phyloP scores from a whole-genome alignment of 2,888 invertebrate species.

The Calliphora vomitoria region DNA sequence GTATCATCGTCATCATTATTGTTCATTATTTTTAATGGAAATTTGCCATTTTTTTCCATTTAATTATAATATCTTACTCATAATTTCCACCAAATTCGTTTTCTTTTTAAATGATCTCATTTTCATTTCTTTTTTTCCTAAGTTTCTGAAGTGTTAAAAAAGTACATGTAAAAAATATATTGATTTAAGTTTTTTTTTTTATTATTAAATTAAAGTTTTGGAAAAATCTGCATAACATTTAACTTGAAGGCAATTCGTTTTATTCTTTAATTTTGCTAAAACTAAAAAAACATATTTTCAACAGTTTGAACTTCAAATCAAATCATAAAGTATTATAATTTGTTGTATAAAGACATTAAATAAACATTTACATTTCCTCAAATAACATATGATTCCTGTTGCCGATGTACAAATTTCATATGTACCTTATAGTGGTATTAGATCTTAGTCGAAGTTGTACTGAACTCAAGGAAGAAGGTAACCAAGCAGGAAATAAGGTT shows the following conservation, averaged over 20 bases:
- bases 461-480: slow-evolving; percentile 26
- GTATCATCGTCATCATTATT: slow-evolving; percentile 67
- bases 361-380: slow-evolving; percentile 54
- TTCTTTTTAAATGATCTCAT: slow-evolving; percentile 32
- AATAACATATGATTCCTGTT: slow-evolving; percentile 15
- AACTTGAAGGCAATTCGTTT: background rate
- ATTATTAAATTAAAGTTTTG: slow-evolving; percentile 5
- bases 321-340: slow-evolving; percentile 57
- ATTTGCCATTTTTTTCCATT: slow-evolving; percentile 59
- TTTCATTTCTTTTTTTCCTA: background rate
- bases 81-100: slow-evolving; percentile 58
- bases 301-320: slow-evolving; percentile 28
- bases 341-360: slow-evolving; percentile 60
- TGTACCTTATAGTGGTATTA: background rate
- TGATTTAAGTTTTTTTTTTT: background rate
- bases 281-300: background rate
- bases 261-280: background rate
- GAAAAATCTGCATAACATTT: background rate
- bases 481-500: slow-evolving; percentile 66
- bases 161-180: background rate
- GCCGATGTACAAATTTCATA: background rate
- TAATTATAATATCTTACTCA: slow-evolving; percentile 68
- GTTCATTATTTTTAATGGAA: slow-evolving; percentile 70
- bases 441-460: slow-evolving; percentile 8
- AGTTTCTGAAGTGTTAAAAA: background rate